Conservation (phyloP, 1,140 invertebrate species). For the Dysdera silvatica region DNA sequence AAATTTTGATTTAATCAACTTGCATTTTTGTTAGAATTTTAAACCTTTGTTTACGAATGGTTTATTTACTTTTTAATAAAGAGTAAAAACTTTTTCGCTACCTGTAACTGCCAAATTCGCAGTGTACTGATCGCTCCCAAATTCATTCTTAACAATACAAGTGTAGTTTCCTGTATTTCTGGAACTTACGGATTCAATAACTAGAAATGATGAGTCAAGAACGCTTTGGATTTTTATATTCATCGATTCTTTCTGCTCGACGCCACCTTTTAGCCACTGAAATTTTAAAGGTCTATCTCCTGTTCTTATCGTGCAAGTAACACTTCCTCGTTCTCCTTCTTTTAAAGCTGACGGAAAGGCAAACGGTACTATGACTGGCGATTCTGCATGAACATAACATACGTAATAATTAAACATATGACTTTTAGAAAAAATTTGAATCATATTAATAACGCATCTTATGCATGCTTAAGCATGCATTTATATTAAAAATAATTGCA, state of each 20-base stretch:
- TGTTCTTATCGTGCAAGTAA: constrained; percentile 10
- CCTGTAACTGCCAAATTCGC: constrained; percentile 62
- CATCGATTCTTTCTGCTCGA: neutral
- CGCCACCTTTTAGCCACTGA: constrained; percentile 22
- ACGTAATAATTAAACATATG: too few relatives aligned
- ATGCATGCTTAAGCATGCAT: too few relatives aligned
- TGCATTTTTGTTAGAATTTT: too few relatives aligned
- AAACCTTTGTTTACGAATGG: constrained; percentile 14
- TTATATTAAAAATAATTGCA: too few relatives aligned
- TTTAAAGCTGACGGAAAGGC: constrained; percentile 7
- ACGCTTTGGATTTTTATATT: constrained; percentile 9
- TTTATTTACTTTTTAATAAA: constrained; percentile 11
- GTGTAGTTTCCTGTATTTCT: constrained; percentile 36
- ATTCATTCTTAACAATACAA: constrained; percentile 57
- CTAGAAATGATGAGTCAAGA: constrained; percentile 10
- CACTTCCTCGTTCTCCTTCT: constrained; percentile 16
- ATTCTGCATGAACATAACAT: neutral
- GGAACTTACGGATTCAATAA: constrained; percentile 17
- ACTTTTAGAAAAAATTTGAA: too few relatives aligned
- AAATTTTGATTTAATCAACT: too few relatives aligned
- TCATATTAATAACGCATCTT: too few relatives aligned
- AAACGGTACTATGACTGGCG: constrained; percentile 10
- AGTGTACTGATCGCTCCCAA: constrained; percentile 53
- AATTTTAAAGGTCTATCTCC: constrained; percentile 20
- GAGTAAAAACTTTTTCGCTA: too few relatives aligned